Conservation (phyloP, 2,888 invertebrate species). For the Andrena trimmerana region DNA sequence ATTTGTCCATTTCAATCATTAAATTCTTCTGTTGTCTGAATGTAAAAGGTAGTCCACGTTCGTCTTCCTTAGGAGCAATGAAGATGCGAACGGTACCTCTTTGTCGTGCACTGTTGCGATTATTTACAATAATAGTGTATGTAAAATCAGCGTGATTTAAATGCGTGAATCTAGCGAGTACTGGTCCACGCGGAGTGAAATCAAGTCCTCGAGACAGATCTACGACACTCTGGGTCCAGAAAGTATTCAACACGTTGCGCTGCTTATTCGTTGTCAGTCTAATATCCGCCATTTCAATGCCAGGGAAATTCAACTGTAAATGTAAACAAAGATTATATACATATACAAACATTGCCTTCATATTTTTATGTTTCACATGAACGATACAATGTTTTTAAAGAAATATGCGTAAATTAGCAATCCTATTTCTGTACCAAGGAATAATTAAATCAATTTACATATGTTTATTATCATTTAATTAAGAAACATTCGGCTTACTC, state of each 20-base stretch:
- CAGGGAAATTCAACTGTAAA: constrained; percentile 88
- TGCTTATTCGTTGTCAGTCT: constrained; percentile 86
- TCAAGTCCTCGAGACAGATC: constrained; percentile 93
- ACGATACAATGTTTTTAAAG: neutral
- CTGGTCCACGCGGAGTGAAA: constrained; percentile 91
- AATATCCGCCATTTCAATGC: constrained; percentile 87
- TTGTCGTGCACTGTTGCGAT: constrained; percentile 85
- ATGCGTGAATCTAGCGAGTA: constrained; percentile 91
- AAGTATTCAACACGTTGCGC: constrained; percentile 88
- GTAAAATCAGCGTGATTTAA: constrained; percentile 91
- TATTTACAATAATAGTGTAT: constrained; percentile 89
- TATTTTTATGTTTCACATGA: no score
- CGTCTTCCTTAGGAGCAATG: constrained; percentile 89
- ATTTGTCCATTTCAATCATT: constrained; percentile 92
- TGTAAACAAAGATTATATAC: neutral
- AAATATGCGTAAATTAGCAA: no score
- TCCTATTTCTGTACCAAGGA: no score
- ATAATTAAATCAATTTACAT: no score
- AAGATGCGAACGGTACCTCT: constrained; percentile 90
- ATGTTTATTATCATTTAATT: no score
- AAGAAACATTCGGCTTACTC: no score
- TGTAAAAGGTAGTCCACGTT: constrained; percentile 88
- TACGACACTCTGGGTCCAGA: constrained; percentile 93
- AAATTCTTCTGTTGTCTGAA: constrained; percentile 88
- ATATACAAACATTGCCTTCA: no score